phyloP scores from a whole-genome alignment of 2,797 vertebrate species.

The Poeciliopsis presidionis region DNA sequence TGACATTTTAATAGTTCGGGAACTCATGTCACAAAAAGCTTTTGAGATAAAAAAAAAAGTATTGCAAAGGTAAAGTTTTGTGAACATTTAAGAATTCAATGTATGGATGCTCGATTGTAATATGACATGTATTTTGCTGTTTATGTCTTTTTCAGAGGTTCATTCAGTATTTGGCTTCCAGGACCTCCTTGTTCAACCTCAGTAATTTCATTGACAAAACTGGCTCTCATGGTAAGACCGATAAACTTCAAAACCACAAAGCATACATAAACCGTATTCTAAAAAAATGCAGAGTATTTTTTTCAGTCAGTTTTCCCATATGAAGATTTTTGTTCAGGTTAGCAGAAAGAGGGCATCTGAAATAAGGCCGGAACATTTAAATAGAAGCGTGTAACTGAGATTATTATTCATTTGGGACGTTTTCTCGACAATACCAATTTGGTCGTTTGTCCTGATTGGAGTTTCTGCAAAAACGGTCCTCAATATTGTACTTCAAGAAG shows the following conservation, averaged over 20 bases:
- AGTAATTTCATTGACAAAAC: constrained; percentile 99
- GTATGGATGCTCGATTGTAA: background rate
- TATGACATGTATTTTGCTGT: background rate
- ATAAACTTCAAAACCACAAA: background rate
- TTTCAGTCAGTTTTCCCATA: background rate
- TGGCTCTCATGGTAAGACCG: constrained; percentile 92
- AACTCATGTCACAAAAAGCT: background rate
- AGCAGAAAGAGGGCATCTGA: background rate
- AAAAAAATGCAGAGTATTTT: background rate
- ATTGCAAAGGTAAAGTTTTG: background rate
- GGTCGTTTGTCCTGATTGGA: background rate
- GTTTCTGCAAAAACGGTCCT: background rate
- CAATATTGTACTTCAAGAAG: background rate
- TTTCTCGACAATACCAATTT: background rate
- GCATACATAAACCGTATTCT: background rate
- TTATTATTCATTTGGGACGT: background rate
- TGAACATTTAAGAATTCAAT: background rate
- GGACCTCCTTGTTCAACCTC: constrained; percentile 98
- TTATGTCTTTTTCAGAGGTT: constrained; percentile 87
- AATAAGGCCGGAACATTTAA: background rate
- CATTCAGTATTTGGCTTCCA: constrained; percentile 99
- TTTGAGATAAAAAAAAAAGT: no score
- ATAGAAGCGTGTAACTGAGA: background rate
- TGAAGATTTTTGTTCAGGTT: background rate
- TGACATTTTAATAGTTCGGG: background rate